Evolutionary conservation across 2,888 invertebrate species (phyloP).

Genomic region (Noctua pronuba): DNA sequence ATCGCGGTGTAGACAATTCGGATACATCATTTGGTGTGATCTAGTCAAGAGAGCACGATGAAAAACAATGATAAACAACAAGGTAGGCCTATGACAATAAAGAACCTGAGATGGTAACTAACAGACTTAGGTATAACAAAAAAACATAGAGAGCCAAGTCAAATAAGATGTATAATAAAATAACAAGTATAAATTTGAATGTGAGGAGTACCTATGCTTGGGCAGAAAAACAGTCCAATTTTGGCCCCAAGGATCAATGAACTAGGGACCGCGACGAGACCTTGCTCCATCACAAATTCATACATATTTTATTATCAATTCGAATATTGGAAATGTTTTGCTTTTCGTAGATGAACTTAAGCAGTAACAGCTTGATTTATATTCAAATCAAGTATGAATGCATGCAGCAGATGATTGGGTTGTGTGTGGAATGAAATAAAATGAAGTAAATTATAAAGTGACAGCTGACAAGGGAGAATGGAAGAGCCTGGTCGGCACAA

Average conservation of each 20-base stretch:
- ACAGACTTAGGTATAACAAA: neutral
- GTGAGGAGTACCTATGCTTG: neutral
- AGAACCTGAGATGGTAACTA: neutral
- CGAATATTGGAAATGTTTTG: neutral
- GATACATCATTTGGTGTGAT: neutral
- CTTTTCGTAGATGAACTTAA: neutral
- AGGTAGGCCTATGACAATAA: neutral
- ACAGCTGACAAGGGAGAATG: neutral
- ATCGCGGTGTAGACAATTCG: too few relatives aligned
- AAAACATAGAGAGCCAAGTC: neutral
- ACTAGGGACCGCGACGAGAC: neutral
- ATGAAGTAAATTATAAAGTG: neutral
- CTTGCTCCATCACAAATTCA: neutral
- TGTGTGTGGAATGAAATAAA: neutral
- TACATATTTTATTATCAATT: conserved; percentile 5
- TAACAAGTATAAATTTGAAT: neutral
- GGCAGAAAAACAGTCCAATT: conserved; percentile 3
- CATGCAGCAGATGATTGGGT: neutral
- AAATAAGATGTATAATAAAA: neutral
- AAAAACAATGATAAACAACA: neutral
- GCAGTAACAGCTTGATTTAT: too few relatives aligned
- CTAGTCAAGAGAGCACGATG: neutral
- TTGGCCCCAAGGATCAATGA: neutral
- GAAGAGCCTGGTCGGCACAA: neutral
- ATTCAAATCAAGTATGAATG: neutral